A percentile compares a stretch with the other conserved stretches of the same genome.
phyloP scores from a whole-genome alignment of 2,113 vertebrate species.

The Pao palembangensis region DNA sequence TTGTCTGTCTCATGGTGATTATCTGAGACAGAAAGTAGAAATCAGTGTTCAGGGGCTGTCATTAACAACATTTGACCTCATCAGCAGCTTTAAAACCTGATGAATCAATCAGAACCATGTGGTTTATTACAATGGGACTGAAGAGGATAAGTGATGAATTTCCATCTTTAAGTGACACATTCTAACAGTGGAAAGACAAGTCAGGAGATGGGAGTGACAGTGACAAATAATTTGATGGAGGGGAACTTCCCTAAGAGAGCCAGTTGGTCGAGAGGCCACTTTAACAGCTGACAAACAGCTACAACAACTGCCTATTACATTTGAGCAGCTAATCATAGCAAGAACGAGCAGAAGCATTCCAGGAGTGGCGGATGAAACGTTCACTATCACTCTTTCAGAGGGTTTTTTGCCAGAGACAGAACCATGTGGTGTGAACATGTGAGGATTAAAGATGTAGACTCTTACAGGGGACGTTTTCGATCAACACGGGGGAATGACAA shows the following conservation, averaged over 20 bases:
- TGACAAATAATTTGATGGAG: conserved; percentile 10
- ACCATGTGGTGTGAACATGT: conserved; percentile 8
- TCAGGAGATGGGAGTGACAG: conserved; percentile 32
- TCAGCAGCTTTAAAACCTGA: conserved; percentile 16
- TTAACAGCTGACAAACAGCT: conserved; percentile 55
- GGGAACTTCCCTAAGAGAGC: conserved; percentile 37
- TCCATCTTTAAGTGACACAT: neutral
- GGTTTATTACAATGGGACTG: conserved; percentile 13
- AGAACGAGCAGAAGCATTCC: conserved; percentile 19
- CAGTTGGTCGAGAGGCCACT: conserved; percentile 32
- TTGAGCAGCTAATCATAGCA: conserved; percentile 35
- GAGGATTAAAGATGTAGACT: conserved; percentile 19
- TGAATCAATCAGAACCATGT: conserved; percentile 11
- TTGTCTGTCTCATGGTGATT: conserved; percentile 41
- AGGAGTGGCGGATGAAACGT: conserved; percentile 19
- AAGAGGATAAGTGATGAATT: neutral
- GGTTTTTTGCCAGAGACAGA: conserved; percentile 1
- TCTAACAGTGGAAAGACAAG: conserved; percentile 8
- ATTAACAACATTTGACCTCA: conserved; percentile 45
- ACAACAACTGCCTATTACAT: conserved; percentile 56
- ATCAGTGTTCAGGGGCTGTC: conserved; percentile 24
- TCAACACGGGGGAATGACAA: neutral
- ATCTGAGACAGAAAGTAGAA: conserved; percentile 26
- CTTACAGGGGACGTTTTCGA: neutral
- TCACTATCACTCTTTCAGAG: neutral